phyloP scores from a whole-genome alignment of 1,140 invertebrate species.

The Drosophila arawakana region DNA sequence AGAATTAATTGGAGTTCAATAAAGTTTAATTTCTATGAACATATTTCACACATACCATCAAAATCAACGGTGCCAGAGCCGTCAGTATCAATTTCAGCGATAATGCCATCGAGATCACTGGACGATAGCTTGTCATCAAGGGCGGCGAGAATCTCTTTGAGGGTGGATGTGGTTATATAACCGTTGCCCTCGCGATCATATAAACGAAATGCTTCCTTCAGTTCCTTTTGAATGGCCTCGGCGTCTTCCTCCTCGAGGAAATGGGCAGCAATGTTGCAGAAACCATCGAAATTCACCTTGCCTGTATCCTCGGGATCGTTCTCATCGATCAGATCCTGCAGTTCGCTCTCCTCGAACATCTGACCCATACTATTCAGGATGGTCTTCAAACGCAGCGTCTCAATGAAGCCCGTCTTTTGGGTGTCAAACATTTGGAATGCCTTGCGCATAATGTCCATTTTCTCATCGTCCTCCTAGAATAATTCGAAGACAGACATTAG shows the following conservation, averaged over 20 bases:
- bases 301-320: constrained; percentile 94
- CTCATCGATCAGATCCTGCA: constrained; percentile 92
- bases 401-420: constrained; percentile 94
- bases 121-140: constrained; percentile 95
- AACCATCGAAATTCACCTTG: constrained; percentile 97
- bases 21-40: not conserved
- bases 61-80: constrained; percentile 96
- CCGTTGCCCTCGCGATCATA: constrained; percentile 94
- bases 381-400: constrained; percentile 94
- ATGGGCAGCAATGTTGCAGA: constrained; percentile 94
- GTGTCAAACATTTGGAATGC: constrained; percentile 98
- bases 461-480: constrained; percentile 88
- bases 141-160: constrained; percentile 95
- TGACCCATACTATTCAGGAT: constrained; percentile 98
- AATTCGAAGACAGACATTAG: constrained; percentile 59
- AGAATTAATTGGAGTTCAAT: constrained; percentile 3
- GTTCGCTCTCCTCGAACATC: constrained; percentile 94
- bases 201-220: constrained; percentile 95
- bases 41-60: constrained; percentile 87
- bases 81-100: constrained; percentile 97
- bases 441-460: constrained; percentile 94
- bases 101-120: constrained; percentile 94
- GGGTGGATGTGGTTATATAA: constrained; percentile 95
- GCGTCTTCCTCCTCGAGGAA: constrained; percentile 96
- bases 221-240: constrained; percentile 96